A percentile compares a stretch with the other conserved stretches of the same genome.
phyloP scores from a whole-genome alignment of 1,140 invertebrate species.

The Camponotus pennsylvanicus region DNA sequence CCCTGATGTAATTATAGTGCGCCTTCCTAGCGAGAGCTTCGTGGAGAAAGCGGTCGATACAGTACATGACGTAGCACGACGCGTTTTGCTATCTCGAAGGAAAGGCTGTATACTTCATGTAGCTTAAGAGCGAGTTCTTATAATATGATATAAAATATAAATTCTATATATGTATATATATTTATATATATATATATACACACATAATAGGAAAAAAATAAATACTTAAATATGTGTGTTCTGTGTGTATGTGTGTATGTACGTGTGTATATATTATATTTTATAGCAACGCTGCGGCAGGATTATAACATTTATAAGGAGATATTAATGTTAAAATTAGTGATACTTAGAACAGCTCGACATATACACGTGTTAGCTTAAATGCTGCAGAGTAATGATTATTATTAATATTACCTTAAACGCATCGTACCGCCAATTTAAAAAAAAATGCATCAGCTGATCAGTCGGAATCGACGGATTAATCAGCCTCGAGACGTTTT shows the following conservation, averaged over 20 bases:
- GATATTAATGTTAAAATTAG: background rate
- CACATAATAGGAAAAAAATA: constrained; percentile 42
- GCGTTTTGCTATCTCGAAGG: background rate
- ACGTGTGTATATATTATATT: constrained; percentile 17
- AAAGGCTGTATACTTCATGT: background rate
- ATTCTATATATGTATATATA: constrained; percentile 13
- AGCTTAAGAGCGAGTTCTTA: background rate
- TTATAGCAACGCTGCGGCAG: constrained; percentile 10
- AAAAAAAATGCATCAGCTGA: background rate
- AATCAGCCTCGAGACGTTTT: background rate
- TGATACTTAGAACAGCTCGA: background rate
- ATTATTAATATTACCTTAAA: constrained; percentile 12
- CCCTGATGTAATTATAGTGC: constrained; percentile 41
- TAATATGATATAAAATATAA: constrained; percentile 46
- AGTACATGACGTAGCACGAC: constrained; percentile 17
- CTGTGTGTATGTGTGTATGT: background rate
- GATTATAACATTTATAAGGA: background rate
- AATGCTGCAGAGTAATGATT: constrained; percentile 15
- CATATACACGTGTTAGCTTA: background rate
- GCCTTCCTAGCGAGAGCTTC: constrained; percentile 29
- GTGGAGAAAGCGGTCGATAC: constrained; percentile 1
- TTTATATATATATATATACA: background rate
- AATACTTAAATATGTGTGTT: background rate
- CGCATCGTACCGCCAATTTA: constrained; percentile 17
- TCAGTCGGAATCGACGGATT: background rate